Evolutionary conservation across 2,888 invertebrate species (phyloP), one percentile per base, ranked within the genome.

Genomic region (Periphyllus acericola): DNA sequence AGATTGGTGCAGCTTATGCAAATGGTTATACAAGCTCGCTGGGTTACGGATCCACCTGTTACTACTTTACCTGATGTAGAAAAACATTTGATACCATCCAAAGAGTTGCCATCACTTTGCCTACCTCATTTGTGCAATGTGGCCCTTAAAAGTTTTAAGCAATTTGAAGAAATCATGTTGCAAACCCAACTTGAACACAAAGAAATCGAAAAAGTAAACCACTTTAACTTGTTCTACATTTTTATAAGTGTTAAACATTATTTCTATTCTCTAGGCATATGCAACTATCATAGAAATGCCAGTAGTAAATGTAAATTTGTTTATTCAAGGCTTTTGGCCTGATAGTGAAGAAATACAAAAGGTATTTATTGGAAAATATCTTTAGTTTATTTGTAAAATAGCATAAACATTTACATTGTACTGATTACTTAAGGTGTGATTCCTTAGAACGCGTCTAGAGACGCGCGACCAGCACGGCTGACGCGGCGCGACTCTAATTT

Each of bases 11-110:
- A 94, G 90, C 90, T 97, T 19, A 94, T 98, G 93, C 99, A 99
- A 92, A 96, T 96, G 94, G 93, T 98, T 25, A 94, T 98, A 8
- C 99, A 99, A 93, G 98, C 96, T 0, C 93, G 96, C 75, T 98
- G 98, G 97, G 93, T 95, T n/a, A 92, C 94, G 72, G 95, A 95
- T 90, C 94, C 95, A 0, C 94, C 95, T 19, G 92, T 98, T 0
- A 93, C 96, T 0, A 95, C 94, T 0, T 92, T 99, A 25, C 98
- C 98, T 0, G 93, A 95, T 90, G 92, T 97, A 0, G 95, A 95
- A 83, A 93, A 94, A 68, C 94, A 95, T 90, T 91, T 95, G 0
- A 87, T 87, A 60, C 87, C 87, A 75, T 40, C 81, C 9, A 21
- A 74, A 68, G 74, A 46, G 19, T 34, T 87, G 32, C 55, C 80